Percentiles rank a stretch among this genome's conserved stretches.
Conservation (phyloP, 1,140 invertebrate species). For the Drosophila parvula region DNA sequence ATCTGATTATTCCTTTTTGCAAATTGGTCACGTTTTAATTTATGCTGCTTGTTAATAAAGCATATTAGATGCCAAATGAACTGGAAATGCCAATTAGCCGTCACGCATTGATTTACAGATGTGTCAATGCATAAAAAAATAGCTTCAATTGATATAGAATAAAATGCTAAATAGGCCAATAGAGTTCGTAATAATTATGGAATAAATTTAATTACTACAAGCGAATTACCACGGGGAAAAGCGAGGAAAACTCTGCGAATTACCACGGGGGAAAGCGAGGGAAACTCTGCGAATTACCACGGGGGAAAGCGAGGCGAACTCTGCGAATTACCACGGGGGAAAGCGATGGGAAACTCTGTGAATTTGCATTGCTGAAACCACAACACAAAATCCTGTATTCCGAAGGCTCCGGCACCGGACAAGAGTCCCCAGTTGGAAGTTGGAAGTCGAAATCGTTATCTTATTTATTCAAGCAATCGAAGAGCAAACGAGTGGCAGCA, state of each 20-base stretch:
- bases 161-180: slow-evolving; percentile 46
- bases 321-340: too few species aligned
- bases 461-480: slow-evolving; percentile 43
- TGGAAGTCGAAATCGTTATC: slow-evolving; percentile 20
- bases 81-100: slow-evolving; percentile 63
- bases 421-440: not conserved
- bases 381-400: slow-evolving; percentile 3
- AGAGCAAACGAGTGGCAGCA: slow-evolving; percentile 25
- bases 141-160: slow-evolving; percentile 6
- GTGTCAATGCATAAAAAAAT: slow-evolving; percentile 18
- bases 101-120: slow-evolving; percentile 47
- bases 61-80: slow-evolving; percentile 66
- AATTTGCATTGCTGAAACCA: slow-evolving; percentile 1
- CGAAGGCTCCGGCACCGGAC: not conserved
- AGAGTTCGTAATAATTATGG: slow-evolving; percentile 38
- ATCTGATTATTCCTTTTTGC: slow-evolving; percentile 24
- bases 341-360: too few species aligned
- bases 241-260: too few species aligned
- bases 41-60: slow-evolving; percentile 62
- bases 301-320: too few species aligned
- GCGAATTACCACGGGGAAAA: not conserved
- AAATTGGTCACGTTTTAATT: slow-evolving; percentile 45
- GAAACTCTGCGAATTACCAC: not conserved
- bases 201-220: slow-evolving; percentile 49
- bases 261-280: too few species aligned